phyloP scores from a whole-genome alignment of 1,140 invertebrate species.

The Agrypnia vestita region DNA sequence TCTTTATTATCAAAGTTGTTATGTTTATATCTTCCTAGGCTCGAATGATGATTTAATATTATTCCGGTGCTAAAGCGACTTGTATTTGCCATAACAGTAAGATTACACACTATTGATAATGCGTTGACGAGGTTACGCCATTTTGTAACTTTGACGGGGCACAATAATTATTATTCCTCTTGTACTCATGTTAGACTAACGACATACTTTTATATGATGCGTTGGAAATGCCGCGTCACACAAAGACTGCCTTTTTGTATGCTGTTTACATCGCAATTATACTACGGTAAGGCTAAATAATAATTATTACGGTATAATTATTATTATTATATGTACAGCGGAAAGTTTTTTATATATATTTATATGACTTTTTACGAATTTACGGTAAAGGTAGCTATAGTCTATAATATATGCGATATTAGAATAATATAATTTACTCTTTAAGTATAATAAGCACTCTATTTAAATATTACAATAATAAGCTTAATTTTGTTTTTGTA shows the following conservation, averaged over 20 bases:
- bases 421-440: constrained; percentile 11
- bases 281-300: background rate
- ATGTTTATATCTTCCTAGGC: too few species aligned
- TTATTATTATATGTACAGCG: constrained; percentile 10
- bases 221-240: constrained; percentile 13
- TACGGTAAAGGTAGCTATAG: constrained; percentile 45
- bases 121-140: background rate
- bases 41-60: background rate
- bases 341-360: constrained; percentile 36
- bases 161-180: constrained; percentile 1
- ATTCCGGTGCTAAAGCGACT: constrained; percentile 41
- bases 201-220: constrained; percentile 38
- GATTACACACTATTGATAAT: background rate
- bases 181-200: constrained; percentile 10
- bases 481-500: background rate
- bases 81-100: constrained; percentile 37
- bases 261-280: constrained; percentile 44
- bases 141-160: too few species aligned
- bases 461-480: constrained; percentile 7
- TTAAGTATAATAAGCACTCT: background rate
- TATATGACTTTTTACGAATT: constrained; percentile 35
- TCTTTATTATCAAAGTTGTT: too few species aligned
- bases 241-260: constrained; percentile 46
- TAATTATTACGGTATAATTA: constrained; percentile 6
- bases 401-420: constrained; percentile 44